Evolutionary conservation across 2,113 vertebrate genomes (phyloP), one percentile per base, ranked within the genome.

Genomic region (Pomatorhinus ruficollis): DNA sequence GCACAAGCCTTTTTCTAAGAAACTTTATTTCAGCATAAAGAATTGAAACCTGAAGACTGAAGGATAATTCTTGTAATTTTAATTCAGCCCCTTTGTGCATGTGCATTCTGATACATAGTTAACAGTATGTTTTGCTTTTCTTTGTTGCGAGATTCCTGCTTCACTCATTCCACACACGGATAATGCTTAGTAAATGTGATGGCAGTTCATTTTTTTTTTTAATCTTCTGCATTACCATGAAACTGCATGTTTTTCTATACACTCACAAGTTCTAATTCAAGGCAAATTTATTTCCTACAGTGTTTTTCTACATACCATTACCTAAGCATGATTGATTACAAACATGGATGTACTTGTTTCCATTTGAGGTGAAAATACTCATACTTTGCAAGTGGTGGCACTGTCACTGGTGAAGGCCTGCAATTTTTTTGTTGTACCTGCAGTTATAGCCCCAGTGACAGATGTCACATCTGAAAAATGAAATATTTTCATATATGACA

Each of bases 41-140:
- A 91, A 53, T 47, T 77, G 12, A 74, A 80, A 54, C 61, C 35
- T 35, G 68, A 83, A 86, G 45, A 81, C 53, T 74, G 23, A 24
- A 44, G 42, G 7, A 47, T 61, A 7, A 9, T 59, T 40, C 33
- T 33, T 35, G 12, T 77, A 10, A 35, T 74, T 78, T 88, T 92
- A 74, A 96, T 97, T 97, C 94, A 96, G 95, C 52, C 88, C 92
- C 92, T 96, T 97, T 97, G 96, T 96, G 94, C 94, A 63, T 90
- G 71, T 95, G n/a, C 66, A 28, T 96, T 95, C 47, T 86, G 71
- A 50, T 76, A 27, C 12, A 37, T 69, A 83, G 90, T 87, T 79
- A 50, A 40, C 31, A 42, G 15, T 79, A 49, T 56, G 49, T 79
- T 66, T 78, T 84, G 53, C 42, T 88, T 97, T 96, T 39, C 42